Percentiles rank a stretch among this genome's conserved stretches.
These are phyloP conservation scores for Alviniconcha strummeri DNA, from an alignment of 2,888 invertebrate species.

Conservation along the genomic window DNA sequence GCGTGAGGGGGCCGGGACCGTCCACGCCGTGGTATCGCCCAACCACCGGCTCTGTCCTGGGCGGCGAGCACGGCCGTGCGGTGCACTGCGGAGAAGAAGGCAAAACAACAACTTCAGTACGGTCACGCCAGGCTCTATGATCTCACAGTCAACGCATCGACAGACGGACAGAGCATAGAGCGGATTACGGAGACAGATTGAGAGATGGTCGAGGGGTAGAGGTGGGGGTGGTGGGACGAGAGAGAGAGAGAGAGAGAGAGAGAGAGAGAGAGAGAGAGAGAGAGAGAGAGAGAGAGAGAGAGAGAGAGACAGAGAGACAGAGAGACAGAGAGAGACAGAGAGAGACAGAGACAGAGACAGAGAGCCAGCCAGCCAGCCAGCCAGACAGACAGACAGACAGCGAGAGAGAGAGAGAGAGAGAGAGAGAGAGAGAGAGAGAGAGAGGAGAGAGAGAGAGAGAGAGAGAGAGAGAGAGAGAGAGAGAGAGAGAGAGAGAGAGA, in stretches of 20 bases:
- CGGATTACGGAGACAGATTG: not conserved
- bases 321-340: constrained; percentile 2
- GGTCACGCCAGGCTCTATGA: not conserved
- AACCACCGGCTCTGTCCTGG: constrained; percentile 6
- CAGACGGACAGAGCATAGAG: not conserved
- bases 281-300: constrained; percentile 1
- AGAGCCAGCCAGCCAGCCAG: not conserved
- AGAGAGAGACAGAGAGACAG: not conserved
- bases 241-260: constrained; percentile 13
- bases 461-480: constrained; percentile 11
- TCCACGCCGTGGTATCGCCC: not conserved
- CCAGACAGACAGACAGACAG: not conserved
- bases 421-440: too few relatives aligned
- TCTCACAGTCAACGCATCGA: not conserved
- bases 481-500: constrained; percentile 11
- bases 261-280: constrained; percentile 4
- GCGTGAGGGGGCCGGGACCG: not conserved
- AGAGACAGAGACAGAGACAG: not conserved
- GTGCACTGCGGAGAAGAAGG: constrained; percentile 2
- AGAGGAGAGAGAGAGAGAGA: not conserved
- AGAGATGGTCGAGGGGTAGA: not conserved
- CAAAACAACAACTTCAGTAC: not conserved
- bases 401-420: not conserved
- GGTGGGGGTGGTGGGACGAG: not conserved
- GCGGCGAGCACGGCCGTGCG: constrained; percentile 3